phyloP scores from a whole-genome alignment of 1,140 invertebrate species.

The Drepana arcuata region DNA sequence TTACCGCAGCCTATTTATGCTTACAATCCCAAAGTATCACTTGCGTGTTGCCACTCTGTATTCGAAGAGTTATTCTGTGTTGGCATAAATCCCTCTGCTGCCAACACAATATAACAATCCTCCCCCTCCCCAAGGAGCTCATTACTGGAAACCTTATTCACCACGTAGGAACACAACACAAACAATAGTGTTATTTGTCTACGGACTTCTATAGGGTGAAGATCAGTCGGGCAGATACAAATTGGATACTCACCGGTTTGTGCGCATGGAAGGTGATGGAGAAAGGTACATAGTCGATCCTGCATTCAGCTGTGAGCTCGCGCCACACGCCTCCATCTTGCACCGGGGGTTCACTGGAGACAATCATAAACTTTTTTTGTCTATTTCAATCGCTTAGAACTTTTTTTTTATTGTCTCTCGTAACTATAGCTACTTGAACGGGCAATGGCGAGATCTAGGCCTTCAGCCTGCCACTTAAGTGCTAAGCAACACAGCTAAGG shows the following conservation, averaged over 20 bases:
- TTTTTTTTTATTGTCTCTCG: not conserved
- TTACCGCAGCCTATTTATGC: too few relatives aligned
- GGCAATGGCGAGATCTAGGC: not conserved
- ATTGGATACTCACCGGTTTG: slow-evolving; percentile 32
- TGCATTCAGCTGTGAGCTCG: slow-evolving; percentile 42
- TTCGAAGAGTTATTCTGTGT: too few relatives aligned
- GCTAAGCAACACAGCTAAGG: too few relatives aligned
- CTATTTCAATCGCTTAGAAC: not conserved
- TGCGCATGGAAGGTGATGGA: slow-evolving; percentile 35
- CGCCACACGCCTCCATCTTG: slow-evolving; percentile 29
- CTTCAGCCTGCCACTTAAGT: not conserved
- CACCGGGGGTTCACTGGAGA: slow-evolving; percentile 27
- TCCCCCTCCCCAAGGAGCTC: not conserved
- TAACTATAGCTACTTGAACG: not conserved
- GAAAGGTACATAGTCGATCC: slow-evolving; percentile 39
- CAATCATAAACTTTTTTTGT: not conserved
- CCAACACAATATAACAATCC: not conserved
- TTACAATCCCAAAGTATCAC: too few relatives aligned
- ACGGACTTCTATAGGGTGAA: too few relatives aligned
- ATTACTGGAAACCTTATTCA: not conserved
- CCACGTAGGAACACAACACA: not conserved
- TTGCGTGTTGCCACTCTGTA: too few relatives aligned
- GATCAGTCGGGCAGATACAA: too few relatives aligned
- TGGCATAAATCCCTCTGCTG: too few relatives aligned
- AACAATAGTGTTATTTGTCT: too few relatives aligned